Conservation (phyloP, 2,797 vertebrate species). For the Helicolenus hilgendorfi region DNA sequence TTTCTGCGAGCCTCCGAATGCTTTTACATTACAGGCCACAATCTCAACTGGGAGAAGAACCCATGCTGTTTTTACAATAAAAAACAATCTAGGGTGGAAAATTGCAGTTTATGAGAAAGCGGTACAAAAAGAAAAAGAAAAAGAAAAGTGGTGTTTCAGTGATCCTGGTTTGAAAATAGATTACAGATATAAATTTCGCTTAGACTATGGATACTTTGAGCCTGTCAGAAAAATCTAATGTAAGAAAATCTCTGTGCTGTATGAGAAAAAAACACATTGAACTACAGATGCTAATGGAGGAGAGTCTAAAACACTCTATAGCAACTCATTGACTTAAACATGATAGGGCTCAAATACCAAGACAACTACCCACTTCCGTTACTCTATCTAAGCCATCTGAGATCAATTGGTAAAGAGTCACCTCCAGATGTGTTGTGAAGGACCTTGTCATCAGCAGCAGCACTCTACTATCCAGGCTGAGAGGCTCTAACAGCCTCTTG, state of each 20-base stretch:
- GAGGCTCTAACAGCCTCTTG: slow-evolving; percentile 5
- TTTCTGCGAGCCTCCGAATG: slow-evolving; percentile 29
- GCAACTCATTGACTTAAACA: slow-evolving; percentile 40
- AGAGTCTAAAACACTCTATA: not conserved
- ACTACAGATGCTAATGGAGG: not conserved
- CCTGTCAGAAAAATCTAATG: not conserved
- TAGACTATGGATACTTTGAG: not conserved
- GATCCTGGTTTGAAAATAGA: not conserved
- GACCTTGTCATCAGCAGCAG: slow-evolving; percentile 27
- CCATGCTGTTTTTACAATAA: slow-evolving; percentile 25
- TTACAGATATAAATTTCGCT: not conserved
- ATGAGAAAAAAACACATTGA: not conserved
- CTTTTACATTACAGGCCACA: slow-evolving; percentile 38
- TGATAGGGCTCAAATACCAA: not conserved
- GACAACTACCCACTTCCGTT: not conserved
- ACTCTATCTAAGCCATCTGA: slow-evolving; percentile 13
- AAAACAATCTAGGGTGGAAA: slow-evolving; percentile 38
- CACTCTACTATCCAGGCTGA: slow-evolving; percentile 10
- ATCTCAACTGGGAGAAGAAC: not conserved
- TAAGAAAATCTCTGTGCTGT: not conserved
- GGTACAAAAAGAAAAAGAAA: slow-evolving; percentile 1
- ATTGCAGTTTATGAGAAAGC: slow-evolving; percentile 38
- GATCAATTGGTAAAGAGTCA: slow-evolving; percentile 47
- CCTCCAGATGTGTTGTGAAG: slow-evolving; percentile 43
- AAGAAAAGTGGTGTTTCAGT: not conserved